phyloP scores from a whole-genome alignment of 2,888 invertebrate species.

The Eupithecia tripunctaria region DNA sequence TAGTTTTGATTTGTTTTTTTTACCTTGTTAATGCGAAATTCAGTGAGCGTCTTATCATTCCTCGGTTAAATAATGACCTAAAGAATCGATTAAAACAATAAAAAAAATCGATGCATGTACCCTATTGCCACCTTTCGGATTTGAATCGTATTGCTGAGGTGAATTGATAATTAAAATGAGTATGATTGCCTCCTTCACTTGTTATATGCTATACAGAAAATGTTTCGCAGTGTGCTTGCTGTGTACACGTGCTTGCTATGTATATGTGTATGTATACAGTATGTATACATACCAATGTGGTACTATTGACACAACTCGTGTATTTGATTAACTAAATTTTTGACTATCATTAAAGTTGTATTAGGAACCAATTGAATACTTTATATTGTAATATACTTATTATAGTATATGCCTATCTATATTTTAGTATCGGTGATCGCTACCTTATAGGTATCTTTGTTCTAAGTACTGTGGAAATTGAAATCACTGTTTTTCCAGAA shows the following conservation, averaged over 20 bases:
- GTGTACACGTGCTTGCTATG: neutral
- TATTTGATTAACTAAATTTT: conserved; percentile 5
- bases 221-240: neutral
- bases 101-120: no score
- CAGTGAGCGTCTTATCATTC: no score
- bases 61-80: no score
- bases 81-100: no score
- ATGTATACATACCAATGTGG: neutral
- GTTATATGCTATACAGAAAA: no score
- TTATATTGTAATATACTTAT: no score
- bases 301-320: neutral
- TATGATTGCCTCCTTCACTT: neutral
- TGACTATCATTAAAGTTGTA: conserved; percentile 5
- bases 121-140: conserved; percentile 26
- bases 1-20: no score
- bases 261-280: neutral
- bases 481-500: no score
- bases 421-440: no score
- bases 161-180: conserved; percentile 9
- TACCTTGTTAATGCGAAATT: no score
- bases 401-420: neutral
- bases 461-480: no score
- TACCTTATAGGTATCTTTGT: no score
- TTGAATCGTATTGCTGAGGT: conserved; percentile 39
- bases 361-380: neutral